phyloP scores from a whole-genome alignment of 1,140 invertebrate genomes.

The Trichonephila inaurata region DNA sequence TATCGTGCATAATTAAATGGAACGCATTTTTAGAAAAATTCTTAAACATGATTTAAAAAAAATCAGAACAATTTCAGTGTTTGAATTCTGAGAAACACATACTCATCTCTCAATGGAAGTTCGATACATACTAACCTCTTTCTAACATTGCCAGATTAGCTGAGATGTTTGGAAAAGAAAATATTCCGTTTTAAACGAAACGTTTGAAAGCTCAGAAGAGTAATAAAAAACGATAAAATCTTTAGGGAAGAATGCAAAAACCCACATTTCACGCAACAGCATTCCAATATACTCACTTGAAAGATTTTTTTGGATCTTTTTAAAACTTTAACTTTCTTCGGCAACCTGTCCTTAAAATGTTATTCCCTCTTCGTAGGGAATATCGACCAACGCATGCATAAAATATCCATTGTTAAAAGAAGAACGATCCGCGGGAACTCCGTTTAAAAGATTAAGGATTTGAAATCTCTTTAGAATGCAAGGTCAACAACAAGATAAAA shows the following conservation, averaged over 20 bases:
- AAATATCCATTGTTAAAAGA: constrained; percentile 23
- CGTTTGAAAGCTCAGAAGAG: neutral
- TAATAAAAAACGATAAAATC: constrained; percentile 12
- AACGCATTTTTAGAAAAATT: no score
- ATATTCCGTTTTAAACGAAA: neutral
- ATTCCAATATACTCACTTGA: neutral
- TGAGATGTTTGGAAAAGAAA: neutral
- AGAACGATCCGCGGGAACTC: neutral
- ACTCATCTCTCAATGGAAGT: no score
- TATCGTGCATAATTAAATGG: no score
- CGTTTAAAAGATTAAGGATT: constrained; percentile 43
- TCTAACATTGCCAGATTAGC: neutral
- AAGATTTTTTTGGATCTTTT: neutral
- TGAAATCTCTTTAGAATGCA: constrained; percentile 35
- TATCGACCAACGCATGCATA: constrained; percentile 51
- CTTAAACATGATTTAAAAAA: no score
- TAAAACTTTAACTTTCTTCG: neutral
- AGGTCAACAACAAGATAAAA: constrained; percentile 24
- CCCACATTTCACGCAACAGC: neutral
- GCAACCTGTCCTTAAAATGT: constrained; percentile 21
- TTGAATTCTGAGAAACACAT: no score
- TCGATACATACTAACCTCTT: neutral
- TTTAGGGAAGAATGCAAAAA: neutral
- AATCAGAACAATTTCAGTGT: no score
- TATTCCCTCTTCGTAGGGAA: constrained; percentile 3